phyloP scores from a whole-genome alignment of 2,113 vertebrate species.

The Grammomys surdaster region DNA sequence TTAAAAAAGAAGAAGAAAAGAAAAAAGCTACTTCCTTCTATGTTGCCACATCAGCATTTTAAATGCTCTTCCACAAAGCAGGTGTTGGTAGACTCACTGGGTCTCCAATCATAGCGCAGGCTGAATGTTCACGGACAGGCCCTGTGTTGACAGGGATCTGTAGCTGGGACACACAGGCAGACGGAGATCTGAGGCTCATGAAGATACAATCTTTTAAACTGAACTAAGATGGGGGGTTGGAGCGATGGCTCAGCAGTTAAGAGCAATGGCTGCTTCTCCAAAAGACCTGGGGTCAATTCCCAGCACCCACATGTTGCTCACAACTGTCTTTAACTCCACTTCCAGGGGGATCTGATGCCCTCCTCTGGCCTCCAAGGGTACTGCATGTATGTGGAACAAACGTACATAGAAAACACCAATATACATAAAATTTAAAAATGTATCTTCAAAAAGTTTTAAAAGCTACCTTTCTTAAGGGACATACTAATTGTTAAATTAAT shows the following conservation, averaged over 20 bases:
- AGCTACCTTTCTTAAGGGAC: neutral
- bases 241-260: neutral
- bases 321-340: neutral
- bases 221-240: neutral
- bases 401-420: neutral
- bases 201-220: neutral
- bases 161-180: neutral
- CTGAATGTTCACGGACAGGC: rapidly evolving
- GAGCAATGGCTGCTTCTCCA: neutral
- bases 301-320: neutral
- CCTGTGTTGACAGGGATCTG: neutral
- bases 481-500: neutral
- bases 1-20: neutral
- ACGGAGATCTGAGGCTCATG: neutral
- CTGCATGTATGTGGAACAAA: neutral
- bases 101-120: neutral
- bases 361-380: neutral
- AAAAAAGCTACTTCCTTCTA: neutral
- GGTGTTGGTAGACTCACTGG: neutral
- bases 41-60: neutral
- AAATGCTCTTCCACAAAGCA: neutral
- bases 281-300: neutral
- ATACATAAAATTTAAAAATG: neutral
- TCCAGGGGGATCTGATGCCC: too few species aligned
- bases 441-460: neutral